A percentile compares a stretch with the other conserved stretches of the same genome.
Conservation (phyloP, 2,797 vertebrate genomes). For the Buceros bicornis region DNA sequence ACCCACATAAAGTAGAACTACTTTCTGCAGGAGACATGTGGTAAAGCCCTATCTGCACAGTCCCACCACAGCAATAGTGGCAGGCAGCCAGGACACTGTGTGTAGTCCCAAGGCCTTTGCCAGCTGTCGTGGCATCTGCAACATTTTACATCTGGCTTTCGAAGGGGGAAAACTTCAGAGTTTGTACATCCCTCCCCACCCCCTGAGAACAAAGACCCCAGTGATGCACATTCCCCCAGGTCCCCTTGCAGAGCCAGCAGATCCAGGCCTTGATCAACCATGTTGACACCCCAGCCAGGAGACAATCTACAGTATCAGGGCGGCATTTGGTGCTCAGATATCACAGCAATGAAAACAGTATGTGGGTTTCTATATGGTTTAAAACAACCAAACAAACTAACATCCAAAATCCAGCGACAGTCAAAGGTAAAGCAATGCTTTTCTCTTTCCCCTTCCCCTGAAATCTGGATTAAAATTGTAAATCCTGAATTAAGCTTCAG, state of each 20-base stretch:
- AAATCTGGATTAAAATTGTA: background rate
- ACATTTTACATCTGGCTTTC: slow-evolving; percentile 54
- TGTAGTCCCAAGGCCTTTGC: slow-evolving; percentile 3
- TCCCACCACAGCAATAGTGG: background rate
- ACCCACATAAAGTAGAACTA: background rate
- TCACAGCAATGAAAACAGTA: background rate
- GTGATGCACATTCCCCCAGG: background rate
- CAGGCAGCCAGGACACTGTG: background rate
- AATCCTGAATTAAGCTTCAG: background rate
- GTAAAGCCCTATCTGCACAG: background rate
- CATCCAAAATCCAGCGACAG: background rate
- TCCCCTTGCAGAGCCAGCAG: background rate
- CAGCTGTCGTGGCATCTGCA: slow-evolving; percentile 53
- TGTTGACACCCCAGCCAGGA: background rate
- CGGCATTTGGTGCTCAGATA: background rate
- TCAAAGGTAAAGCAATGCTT: background rate
- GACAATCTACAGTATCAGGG: background rate
- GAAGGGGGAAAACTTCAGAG: slow-evolving; percentile 29
- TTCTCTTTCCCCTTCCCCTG: background rate
- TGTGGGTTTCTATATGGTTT: background rate
- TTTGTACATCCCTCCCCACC: background rate
- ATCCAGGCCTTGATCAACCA: background rate
- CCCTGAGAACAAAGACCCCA: slow-evolving; percentile 56
- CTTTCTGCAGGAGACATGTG: background rate
- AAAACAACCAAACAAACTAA: background rate